Evolutionary conservation across 2,113 vertebrate genomes (phyloP), one percentile per base, ranked within the genome.

Genomic region (Arenaria interpres): DNA sequence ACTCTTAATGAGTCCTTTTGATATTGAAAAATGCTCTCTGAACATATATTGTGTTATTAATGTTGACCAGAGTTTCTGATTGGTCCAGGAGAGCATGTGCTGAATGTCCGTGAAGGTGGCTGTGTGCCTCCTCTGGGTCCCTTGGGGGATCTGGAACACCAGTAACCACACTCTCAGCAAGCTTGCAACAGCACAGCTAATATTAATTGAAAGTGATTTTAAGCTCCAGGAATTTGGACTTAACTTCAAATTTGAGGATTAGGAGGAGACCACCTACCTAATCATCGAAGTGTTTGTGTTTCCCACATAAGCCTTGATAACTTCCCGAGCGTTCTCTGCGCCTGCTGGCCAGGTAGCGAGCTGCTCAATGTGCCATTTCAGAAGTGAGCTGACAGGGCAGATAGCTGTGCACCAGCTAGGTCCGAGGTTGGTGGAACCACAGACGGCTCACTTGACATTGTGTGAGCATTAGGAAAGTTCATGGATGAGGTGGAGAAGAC

Each of bases 221-320:
- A 93, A 92, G 27, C 30, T 60, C 28, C 11, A 56, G 90, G 93
- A 96, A 81, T 96, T 51, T 64, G 43, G 10, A 48, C 39, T 41
- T n/a, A 78, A 81, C 66, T 87, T 56, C n/a, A 21, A 81, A 71
- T 90, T 51, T 57, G 41, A 90, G 59, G 63, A 73, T 95, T 90
- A 90, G 39, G 37, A 56, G n/a, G 21, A 89, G 57, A 68, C 71
- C 74, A n/a, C 53, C 39, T 43, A 66, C 63, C 28, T 79, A 73
- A 78, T 89, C 35, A 67, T 79, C 33, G 8, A 64, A 85, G 62
- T 18, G 9, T 86, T 89, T 78, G 43, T 87, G 46, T 89, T 46
- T 92, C 60, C 33, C 57, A 68, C 33, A 56, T 64, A 24, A 91
- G 46, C 48, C 56, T 54, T 85, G 89, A 48, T n/a, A 86, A 32